Evolutionary conservation across 2,888 invertebrate genomes (phyloP).

Genomic region (Steromphala cineraria): DNA sequence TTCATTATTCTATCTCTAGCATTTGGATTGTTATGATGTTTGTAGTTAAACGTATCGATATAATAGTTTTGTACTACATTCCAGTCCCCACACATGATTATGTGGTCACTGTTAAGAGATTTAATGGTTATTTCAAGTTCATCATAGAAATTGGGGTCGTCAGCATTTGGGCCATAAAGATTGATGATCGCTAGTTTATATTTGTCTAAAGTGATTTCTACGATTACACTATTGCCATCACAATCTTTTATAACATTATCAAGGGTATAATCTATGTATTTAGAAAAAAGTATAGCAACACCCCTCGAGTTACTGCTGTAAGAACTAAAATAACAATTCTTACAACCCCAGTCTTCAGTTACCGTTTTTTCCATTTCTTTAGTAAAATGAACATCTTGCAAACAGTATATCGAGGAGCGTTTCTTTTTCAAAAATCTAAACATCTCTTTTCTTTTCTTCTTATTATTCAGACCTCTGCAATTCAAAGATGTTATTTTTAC

Average conservation of each 20-base stretch:
- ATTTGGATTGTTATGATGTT: slow-evolving; percentile 20
- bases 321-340: background rate
- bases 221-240: background rate
- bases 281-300: background rate
- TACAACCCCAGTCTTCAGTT: background rate
- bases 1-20: background rate
- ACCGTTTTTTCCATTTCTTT: background rate
- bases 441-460: too few relatives aligned
- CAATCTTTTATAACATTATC: background rate
- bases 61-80: background rate
- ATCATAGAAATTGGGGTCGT: slow-evolving; percentile 23
- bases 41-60: slow-evolving; percentile 14
- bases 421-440: too few relatives aligned
- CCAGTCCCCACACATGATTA: slow-evolving; percentile 22
- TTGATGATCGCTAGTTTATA: slow-evolving; percentile 11
- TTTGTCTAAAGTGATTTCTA: background rate
- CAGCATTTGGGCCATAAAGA: slow-evolving; percentile 27
- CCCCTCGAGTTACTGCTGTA: background rate
- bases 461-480: too few relatives aligned
- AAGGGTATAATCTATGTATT: background rate
- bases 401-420: too few relatives aligned
- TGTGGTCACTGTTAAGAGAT: background rate
- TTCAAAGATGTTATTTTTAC: too few relatives aligned
- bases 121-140: background rate
- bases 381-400: background rate